A percentile compares a stretch with the other conserved stretches of the same genome.
Evolutionary conservation across 2,888 invertebrate genomes (phyloP).

Genomic region (Epinotia ramella): DNA sequence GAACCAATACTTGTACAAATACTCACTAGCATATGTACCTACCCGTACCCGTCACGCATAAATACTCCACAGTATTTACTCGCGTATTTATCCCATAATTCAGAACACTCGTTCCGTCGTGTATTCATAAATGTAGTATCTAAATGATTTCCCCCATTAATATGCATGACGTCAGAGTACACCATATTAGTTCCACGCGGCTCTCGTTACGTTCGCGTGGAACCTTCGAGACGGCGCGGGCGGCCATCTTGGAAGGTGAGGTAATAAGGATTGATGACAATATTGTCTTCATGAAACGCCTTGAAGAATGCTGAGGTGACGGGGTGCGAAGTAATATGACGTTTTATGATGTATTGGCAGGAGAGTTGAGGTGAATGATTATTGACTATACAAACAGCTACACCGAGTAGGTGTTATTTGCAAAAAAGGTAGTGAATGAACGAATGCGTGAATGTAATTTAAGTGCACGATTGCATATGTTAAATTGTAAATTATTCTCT

Average conservation of each 20-base stretch:
- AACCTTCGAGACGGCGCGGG: conserved; percentile 28
- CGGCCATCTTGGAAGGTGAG: not conserved
- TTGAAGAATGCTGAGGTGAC: not conserved
- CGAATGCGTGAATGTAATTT: no score
- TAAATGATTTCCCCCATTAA: conserved; percentile 44
- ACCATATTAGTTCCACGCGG: conserved; percentile 40
- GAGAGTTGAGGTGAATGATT: no score
- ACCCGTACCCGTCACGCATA: not conserved
- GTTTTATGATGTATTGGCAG: not conserved
- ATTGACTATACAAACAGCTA: no score
- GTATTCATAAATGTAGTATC: conserved; percentile 44
- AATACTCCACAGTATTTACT: conserved; percentile 16
- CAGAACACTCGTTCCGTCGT: conserved; percentile 22
- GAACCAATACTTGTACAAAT: no score
- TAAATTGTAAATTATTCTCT: no score
- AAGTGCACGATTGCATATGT: no score
- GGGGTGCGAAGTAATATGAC: not conserved
- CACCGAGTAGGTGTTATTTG: no score
- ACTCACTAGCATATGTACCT: not conserved
- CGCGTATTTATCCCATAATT: conserved; percentile 19
- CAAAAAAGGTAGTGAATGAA: no score
- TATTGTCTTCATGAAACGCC: conserved; percentile 4
- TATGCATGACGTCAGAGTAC: conserved; percentile 40
- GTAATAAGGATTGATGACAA: conserved; percentile 13
- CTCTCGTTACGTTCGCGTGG: conserved; percentile 22